Conservation (phyloP, 2,113 vertebrate species). For the Hypanus sabinus region DNA sequence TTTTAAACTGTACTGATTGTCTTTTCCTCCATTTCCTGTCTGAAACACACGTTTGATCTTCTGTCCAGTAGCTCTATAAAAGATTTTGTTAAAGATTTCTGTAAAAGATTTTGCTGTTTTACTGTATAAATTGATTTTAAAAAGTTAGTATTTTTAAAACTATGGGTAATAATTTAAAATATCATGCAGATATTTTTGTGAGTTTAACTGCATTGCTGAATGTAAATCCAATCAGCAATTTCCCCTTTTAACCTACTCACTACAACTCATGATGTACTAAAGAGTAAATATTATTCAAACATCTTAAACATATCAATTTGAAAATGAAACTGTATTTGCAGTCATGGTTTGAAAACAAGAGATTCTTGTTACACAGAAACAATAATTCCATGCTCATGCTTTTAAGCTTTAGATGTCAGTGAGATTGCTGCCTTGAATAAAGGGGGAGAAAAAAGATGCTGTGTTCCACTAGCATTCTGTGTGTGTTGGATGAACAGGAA, state of each 20-base stretch:
- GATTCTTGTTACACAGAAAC: conserved; percentile 10
- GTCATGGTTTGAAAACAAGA: background rate
- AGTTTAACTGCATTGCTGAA: background rate
- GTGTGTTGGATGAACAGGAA: background rate
- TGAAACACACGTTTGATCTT: background rate
- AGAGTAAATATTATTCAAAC: background rate
- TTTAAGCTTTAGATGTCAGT: background rate
- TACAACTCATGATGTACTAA: background rate
- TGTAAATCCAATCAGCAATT: background rate
- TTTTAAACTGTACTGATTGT: background rate
- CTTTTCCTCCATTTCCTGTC: background rate
- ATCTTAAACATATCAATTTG: background rate
- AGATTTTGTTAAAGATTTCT: background rate
- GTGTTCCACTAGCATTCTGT: too few relatives aligned
- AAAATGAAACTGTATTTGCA: background rate
- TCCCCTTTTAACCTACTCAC: background rate
- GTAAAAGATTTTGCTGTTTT: background rate
- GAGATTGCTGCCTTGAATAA: background rate
- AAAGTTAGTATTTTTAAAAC: background rate
- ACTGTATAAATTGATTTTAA: background rate
- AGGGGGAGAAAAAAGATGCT: background rate
- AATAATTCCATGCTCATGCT: background rate
- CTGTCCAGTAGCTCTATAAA: background rate
- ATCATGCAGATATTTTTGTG: too few relatives aligned
- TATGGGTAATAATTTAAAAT: too few relatives aligned